Evolutionary conservation across 2,113 vertebrate species (phyloP).

Genomic region (Sceloporus undulatus): DNA sequence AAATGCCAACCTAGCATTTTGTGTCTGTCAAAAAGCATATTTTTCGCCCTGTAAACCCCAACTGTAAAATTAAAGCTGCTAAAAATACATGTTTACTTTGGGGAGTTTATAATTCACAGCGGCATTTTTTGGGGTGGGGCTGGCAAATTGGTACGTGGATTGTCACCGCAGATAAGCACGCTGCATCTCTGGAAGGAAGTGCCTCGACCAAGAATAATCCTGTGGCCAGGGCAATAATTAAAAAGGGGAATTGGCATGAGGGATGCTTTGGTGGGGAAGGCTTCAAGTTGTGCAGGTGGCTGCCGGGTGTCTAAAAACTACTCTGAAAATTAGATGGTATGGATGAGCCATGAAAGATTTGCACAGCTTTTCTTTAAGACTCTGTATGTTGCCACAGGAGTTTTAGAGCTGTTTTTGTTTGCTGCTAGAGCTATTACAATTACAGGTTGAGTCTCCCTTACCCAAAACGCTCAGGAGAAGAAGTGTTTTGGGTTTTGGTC

Average conservation of each 20-base stretch:
- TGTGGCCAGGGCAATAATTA: constrained; percentile 80
- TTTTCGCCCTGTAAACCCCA: constrained; percentile 52
- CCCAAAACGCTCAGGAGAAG: constrained; percentile 3
- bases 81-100: constrained; percentile 81
- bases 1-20: constrained; percentile 75
- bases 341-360: constrained; percentile 54
- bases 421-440: constrained; percentile 19
- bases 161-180: constrained; percentile 68
- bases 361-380: constrained; percentile 32
- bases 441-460: too few species aligned
- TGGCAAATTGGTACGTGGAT: constrained; percentile 79
- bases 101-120: constrained; percentile 81
- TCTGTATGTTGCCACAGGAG: constrained; percentile 13
- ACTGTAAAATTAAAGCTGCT: constrained; percentile 81
- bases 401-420: constrained; percentile 39
- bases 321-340: constrained; percentile 74
- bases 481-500: not conserved
- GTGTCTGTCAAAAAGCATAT: constrained; percentile 55
- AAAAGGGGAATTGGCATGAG: constrained; percentile 68
- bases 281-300: constrained; percentile 66
- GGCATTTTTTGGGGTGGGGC: constrained; percentile 77
- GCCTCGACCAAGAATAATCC: constrained; percentile 78
- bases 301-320: constrained; percentile 69
- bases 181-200: constrained; percentile 68
- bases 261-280: constrained; percentile 66